Percentiles rank a stretch among this genome's conserved stretches.
Conservation (phyloP, 2,797 vertebrate genomes). For the Manis pentadactyla region DNA sequence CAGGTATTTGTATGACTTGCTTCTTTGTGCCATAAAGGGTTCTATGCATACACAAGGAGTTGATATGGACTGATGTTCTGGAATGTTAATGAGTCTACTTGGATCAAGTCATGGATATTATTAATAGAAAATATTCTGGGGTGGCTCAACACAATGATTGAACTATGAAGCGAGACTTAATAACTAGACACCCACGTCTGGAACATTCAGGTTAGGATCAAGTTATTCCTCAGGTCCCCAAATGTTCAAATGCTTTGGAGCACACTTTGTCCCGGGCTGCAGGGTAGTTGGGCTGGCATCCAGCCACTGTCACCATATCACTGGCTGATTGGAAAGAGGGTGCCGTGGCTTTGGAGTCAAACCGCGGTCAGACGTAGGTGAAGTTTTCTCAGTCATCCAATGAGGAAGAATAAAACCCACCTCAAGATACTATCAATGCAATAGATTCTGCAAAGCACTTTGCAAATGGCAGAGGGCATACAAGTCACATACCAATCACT, state of each 20-base stretch:
- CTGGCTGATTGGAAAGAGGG: no score
- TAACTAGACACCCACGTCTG: background rate
- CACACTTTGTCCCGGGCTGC: background rate
- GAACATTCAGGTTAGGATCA: constrained; percentile 21
- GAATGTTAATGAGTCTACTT: background rate
- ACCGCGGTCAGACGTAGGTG: background rate
- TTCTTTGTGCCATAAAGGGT: background rate
- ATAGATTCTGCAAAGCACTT: background rate
- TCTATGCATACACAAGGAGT: background rate
- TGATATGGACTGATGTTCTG: background rate
- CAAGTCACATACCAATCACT: background rate
- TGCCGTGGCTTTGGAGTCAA: background rate
- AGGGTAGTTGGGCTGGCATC: background rate
- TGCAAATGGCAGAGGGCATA: background rate
- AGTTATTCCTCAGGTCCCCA: background rate
- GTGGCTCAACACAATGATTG: background rate
- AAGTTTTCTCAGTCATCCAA: background rate
- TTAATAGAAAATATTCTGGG: background rate
- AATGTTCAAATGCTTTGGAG: background rate
- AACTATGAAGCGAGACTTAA: background rate
- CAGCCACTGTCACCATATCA: background rate
- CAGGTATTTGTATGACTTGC: background rate
- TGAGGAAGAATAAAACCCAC: background rate
- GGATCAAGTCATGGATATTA: background rate
- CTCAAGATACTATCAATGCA: background rate